phyloP scores from a whole-genome alignment of 2,113 vertebrate species.

The Podocnemis expansa region DNA sequence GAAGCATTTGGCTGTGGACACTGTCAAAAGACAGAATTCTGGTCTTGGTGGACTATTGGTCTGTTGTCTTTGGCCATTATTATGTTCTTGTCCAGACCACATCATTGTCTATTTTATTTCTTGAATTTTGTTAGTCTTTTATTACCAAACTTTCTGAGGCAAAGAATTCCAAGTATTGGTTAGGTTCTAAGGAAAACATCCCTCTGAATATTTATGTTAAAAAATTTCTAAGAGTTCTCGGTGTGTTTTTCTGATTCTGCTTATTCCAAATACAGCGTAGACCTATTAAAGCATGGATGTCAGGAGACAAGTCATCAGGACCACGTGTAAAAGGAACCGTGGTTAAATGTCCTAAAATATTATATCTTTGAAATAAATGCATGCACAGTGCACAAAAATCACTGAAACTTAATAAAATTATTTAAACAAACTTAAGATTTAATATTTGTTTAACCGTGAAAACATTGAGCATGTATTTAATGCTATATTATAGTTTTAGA shows the following conservation, averaged over 20 bases:
- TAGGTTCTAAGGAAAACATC: neutral
- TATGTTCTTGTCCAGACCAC: neutral
- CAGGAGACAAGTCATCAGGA: too few relatives aligned
- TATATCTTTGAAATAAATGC: too few relatives aligned
- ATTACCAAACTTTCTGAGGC: neutral
- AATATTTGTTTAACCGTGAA: too few relatives aligned
- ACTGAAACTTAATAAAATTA: too few relatives aligned
- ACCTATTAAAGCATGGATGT: too few relatives aligned
- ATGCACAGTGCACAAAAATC: too few relatives aligned
- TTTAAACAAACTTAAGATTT: too few relatives aligned
- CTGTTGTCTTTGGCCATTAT: neutral
- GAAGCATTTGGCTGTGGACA: neutral
- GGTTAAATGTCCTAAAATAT: too few relatives aligned
- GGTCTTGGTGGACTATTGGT: neutral
- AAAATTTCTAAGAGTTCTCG: neutral
- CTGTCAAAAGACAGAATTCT: neutral
- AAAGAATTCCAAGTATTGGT: neutral
- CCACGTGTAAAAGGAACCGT: too few relatives aligned
- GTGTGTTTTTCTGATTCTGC: conserved; percentile 6
- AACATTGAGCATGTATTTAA: too few relatives aligned
- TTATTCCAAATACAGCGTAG: conserved; percentile 1
- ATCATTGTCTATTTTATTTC: neutral
- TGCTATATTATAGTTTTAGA: too few relatives aligned
- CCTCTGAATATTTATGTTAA: neutral
- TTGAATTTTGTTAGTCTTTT: neutral